phyloP scores from a whole-genome alignment of 2,113 vertebrate genomes.

The Menidia beryllina region DNA sequence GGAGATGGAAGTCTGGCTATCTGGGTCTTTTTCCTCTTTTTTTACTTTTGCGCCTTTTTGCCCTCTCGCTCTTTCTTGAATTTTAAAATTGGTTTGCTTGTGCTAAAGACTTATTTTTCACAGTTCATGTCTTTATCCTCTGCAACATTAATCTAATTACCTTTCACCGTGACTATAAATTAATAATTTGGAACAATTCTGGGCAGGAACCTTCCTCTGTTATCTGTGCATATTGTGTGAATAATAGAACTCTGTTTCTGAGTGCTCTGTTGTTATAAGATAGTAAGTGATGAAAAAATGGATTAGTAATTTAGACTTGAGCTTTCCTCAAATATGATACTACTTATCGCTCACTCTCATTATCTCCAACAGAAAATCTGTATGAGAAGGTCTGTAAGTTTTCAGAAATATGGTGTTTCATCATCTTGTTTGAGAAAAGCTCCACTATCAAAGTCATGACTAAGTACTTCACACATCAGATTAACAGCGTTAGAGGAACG shows the following conservation, averaged over 20 bases:
- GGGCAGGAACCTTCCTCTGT: conserved; percentile 2
- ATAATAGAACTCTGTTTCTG: not conserved
- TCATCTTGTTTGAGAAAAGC: conserved; percentile 27
- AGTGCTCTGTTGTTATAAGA: conserved; percentile 11
- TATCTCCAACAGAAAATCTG: conserved; percentile 62
- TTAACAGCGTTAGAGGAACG: not conserved
- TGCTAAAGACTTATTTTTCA: conserved; percentile 48
- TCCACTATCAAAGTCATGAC: conserved; percentile 20
- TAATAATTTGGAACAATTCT: conserved; percentile 2
- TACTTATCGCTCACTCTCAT: conserved; percentile 28
- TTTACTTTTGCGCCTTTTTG: conserved; percentile 15
- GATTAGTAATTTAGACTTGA: conserved; percentile 18
- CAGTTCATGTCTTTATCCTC: conserved; percentile 53
- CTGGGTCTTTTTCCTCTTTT: conserved; percentile 35
- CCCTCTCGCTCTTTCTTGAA: conserved; percentile 17
- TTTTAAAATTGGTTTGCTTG: conserved; percentile 26
- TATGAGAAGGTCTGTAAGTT: conserved; percentile 12
- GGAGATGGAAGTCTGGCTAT: conserved; percentile 33
- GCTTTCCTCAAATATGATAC: conserved; percentile 48
- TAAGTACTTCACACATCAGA: conserved; percentile 16
- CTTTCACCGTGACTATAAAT: no score
- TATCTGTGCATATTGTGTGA: conserved; percentile 4
- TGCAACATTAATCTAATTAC: conserved; percentile 3
- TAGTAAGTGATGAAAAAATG: conserved; percentile 28
- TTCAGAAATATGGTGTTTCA: conserved; percentile 9